These are phyloP conservation scores for Synergus umbraculus DNA, from an alignment of 2,888 invertebrate species.

Conservation along the genomic window DNA sequence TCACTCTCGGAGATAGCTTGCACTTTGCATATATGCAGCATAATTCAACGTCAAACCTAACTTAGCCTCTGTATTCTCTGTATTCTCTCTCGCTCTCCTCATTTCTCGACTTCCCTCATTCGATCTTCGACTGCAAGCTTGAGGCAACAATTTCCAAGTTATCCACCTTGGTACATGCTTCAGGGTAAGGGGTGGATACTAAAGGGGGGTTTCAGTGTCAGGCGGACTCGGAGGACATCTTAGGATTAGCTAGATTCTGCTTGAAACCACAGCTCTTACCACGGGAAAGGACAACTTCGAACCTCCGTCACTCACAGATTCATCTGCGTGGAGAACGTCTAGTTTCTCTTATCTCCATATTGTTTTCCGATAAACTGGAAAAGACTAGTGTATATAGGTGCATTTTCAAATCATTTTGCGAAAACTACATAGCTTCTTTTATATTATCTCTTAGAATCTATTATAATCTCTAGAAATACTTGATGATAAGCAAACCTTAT, in stretches of 20 bases:
- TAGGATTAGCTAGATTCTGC: conserved; percentile 38
- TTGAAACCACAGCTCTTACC: conserved; percentile 28
- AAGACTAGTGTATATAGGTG: not conserved
- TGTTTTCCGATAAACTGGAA: not conserved
- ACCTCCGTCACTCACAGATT: conserved; percentile 16
- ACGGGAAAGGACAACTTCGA: conserved; percentile 21
- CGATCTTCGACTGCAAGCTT: conserved; percentile 26
- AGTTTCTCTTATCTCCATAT: not conserved
- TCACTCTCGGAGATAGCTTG: conserved; percentile 73
- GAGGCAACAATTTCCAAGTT: conserved; percentile 35
- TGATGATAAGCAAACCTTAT: not conserved
- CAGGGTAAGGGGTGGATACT: not conserved
- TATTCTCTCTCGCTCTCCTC: conserved; percentile 25
- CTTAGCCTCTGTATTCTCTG: conserved; percentile 41
- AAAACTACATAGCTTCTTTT: too few species aligned
- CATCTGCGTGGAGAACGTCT: not conserved
- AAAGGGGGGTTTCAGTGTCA: conserved; percentile 15
- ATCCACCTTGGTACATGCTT: conserved; percentile 1
- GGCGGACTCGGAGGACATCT: conserved; percentile 36
- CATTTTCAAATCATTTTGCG: too few species aligned
- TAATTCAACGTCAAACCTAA: conserved; percentile 73
- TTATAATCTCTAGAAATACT: too few species aligned
- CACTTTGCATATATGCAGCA: conserved; percentile 75
- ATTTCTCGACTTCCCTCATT: conserved; percentile 8
- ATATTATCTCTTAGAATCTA: too few species aligned